Evolutionary conservation across 2,113 vertebrate genomes (phyloP), one percentile per base, ranked within the genome.

Genomic region (Hemicordylus capensis): DNA sequence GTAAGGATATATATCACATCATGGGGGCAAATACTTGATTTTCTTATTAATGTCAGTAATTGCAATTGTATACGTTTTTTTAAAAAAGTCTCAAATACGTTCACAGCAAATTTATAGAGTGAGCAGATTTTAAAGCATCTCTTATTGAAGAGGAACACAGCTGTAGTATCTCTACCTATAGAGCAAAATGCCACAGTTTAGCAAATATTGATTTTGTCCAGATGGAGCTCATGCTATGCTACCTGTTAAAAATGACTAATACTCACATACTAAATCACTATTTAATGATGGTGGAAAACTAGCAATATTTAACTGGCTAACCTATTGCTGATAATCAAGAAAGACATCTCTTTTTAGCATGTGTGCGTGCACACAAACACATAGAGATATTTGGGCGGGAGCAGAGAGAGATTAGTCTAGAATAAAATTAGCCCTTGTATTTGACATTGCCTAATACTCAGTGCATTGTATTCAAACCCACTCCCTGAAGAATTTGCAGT

Each of bases 111-210:
- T 17, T 64, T 72, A 34, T 6, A 83, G 15, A 85, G 56, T 31
- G 67, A 91, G 6, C 74, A 77, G 6, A 58, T 19, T 78, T 39
- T 63, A 92, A 86, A 20, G 59, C n/a, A 92, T 54, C 7, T 85
- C 28, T n/a, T 80, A 85, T 44, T 70, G 44, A 88, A 85, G 4
- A 85, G 56, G 2, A 8, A 63, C 84, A 61, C 76, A 79, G 81
- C 84, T 93, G 73, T 34, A 89, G 28, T n/a, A 19, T 73, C 90
- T 56, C 1, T 51, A 39, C 66, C 44, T 87, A 75, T 37, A 0
- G 63, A 64, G 22, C 77, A 67, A 72, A 77, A 54, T 37, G 90
- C 85, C 74, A 78, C 66, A 83, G 83, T 15, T 1, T 3, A 72
- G 14, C 46, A 67, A 1, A 76, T 85, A 70, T 87, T 87, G 63